Conservation (phyloP, 1,140 invertebrate genomes). For the Drosophila parabipectinata region DNA sequence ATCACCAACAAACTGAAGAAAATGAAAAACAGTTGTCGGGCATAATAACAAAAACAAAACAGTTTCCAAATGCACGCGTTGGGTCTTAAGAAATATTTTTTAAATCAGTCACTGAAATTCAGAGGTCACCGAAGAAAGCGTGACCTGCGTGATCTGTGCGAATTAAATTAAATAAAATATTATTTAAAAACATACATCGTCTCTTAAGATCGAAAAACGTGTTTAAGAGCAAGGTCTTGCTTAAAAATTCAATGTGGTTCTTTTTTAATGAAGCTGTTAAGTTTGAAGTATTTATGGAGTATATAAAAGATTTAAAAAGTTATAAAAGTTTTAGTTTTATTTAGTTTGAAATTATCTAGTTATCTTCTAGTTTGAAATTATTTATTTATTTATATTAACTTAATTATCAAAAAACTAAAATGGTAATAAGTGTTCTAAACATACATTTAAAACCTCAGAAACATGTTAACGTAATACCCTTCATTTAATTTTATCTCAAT, state of each 20-base stretch:
- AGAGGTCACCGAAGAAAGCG: constrained; percentile 24
- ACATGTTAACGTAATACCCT: too few relatives aligned
- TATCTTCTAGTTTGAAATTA: too few relatives aligned
- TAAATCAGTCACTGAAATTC: constrained; percentile 2
- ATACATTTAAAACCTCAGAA: too few relatives aligned
- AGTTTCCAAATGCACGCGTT: background rate
- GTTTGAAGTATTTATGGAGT: too few relatives aligned
- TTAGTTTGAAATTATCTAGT: too few relatives aligned
- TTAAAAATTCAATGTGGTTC: too few relatives aligned
- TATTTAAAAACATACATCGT: background rate
- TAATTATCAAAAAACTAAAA: background rate
- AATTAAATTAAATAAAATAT: constrained; percentile 1
- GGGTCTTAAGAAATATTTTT: background rate
- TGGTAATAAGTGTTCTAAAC: too few relatives aligned
- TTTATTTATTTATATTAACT: too few relatives aligned
- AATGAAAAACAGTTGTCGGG: background rate
- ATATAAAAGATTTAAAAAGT: too few relatives aligned
- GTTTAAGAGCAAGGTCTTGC: background rate
- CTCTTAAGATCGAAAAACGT: background rate
- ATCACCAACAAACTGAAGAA: constrained; percentile 14
- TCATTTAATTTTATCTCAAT: too few relatives aligned
- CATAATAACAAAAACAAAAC: background rate
- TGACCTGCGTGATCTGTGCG: constrained; percentile 15
- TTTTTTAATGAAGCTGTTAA: too few relatives aligned
- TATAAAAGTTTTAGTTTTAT: too few relatives aligned